Evolutionary conservation across 92 coral and sea anemone species (phyloP).

Genomic region (Diadumene lineata): DNA sequence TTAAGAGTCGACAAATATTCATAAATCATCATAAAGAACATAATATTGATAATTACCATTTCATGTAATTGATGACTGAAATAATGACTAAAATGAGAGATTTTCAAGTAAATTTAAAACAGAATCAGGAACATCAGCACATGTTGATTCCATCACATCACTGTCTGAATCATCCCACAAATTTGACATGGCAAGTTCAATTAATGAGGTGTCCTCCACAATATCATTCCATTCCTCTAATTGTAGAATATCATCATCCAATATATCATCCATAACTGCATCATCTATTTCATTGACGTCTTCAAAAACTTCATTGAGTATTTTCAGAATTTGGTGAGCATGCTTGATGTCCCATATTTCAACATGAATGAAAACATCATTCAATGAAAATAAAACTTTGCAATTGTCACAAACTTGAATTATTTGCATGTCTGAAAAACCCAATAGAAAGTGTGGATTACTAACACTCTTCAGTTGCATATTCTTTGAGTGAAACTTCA

Average conservation of each 20-base stretch:
- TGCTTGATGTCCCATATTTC: conserved; percentile 56
- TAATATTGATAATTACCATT: too few species aligned
- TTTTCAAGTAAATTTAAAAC: conserved; percentile 23
- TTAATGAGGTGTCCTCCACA: conserved; percentile 40
- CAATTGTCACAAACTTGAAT: conserved; percentile 30
- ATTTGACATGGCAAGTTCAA: conserved; percentile 41
- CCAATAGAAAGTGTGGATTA: conserved; percentile 35
- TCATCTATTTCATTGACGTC: conserved; percentile 28
- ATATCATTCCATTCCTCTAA: conserved; percentile 39
- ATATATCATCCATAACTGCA: background rate
- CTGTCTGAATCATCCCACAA: conserved; percentile 24
- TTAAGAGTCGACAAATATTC: too few species aligned
- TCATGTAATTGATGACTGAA: too few species aligned
- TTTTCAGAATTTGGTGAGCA: conserved; percentile 37
- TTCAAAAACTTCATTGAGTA: conserved; percentile 28
- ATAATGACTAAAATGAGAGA: conserved; percentile 15
- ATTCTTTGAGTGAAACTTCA: conserved; percentile 28
- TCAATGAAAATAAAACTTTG: conserved; percentile 19
- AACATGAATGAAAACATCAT: conserved; percentile 40
- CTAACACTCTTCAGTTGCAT: conserved; percentile 29
- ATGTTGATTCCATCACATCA: background rate
- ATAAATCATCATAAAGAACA: too few species aligned
- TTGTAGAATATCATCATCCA: background rate
- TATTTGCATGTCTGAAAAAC: conserved; percentile 47
- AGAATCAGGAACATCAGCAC: conserved; percentile 19